A percentile compares a stretch with the other conserved stretches of the same genome.
phyloP scores from a whole-genome alignment of 1,140 invertebrate species.

The Drosophila yakuba region DNA sequence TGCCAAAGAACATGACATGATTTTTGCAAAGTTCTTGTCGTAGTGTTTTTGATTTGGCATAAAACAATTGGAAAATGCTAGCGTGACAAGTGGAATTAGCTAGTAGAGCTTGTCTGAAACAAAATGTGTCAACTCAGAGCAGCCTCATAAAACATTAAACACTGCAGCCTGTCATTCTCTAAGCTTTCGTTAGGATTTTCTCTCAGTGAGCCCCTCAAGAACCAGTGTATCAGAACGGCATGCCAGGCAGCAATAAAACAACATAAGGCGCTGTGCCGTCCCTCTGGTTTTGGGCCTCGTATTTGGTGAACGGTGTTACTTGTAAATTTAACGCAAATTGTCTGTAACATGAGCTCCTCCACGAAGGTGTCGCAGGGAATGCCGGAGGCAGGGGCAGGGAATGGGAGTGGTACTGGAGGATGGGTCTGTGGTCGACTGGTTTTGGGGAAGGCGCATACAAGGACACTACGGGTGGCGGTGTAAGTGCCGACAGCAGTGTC shows the following conservation, averaged over 20 bases:
- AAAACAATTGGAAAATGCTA: background rate
- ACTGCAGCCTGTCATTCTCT: background rate
- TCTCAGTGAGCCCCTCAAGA: slow-evolving; percentile 14
- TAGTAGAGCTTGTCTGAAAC: background rate
- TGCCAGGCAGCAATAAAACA: slow-evolving; percentile 45
- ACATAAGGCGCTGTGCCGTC: slow-evolving; percentile 34
- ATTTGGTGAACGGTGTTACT: slow-evolving; percentile 68
- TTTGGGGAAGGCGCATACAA: background rate
- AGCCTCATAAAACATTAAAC: slow-evolving; percentile 7
- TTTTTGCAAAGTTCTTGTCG: background rate
- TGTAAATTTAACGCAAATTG: slow-evolving; percentile 83
- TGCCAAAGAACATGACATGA: background rate
- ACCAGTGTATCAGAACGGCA: slow-evolving; percentile 27
- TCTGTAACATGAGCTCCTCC: slow-evolving; percentile 75
- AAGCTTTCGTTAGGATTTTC: slow-evolving; percentile 1
- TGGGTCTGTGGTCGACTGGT: slow-evolving; percentile 27
- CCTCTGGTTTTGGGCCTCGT: slow-evolving; percentile 41
- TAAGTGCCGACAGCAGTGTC: slow-evolving; percentile 69
- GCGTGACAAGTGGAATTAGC: background rate
- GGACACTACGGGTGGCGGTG: slow-evolving; percentile 8
- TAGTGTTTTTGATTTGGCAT: too few species aligned
- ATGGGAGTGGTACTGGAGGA: slow-evolving; percentile 2
- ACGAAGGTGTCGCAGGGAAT: slow-evolving; percentile 45
- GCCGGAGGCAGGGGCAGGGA: background rate
- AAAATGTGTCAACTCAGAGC: slow-evolving; percentile 4